A percentile compares a stretch with the other conserved stretches of the same genome.
Evolutionary conservation across 2,888 invertebrate genomes (phyloP).

Genomic region (Pachliopta kotzebuea): DNA sequence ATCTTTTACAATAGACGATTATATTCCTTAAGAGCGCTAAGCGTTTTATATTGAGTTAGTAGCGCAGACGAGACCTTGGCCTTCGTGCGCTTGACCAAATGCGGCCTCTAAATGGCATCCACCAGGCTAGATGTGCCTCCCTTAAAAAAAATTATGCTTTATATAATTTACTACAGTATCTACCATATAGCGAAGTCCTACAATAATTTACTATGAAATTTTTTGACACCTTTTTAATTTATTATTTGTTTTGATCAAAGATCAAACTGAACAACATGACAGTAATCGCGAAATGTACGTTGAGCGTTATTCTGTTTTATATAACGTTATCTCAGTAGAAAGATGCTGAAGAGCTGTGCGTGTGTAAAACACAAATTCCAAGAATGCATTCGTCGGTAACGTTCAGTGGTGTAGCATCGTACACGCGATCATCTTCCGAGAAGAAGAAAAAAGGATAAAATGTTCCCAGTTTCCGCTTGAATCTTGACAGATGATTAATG

Average conservation of each 20-base stretch:
- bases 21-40: slow-evolving; percentile 19
- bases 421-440: slow-evolving; percentile 52
- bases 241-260: too few species aligned
- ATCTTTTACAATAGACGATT: not conserved
- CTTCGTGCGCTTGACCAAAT: slow-evolving; percentile 70
- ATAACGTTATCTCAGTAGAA: slow-evolving; percentile 28
- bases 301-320: not conserved
- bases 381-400: slow-evolving; percentile 42
- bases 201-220: too few species aligned
- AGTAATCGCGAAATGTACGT: not conserved
- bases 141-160: not conserved
- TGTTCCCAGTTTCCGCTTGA: slow-evolving; percentile 20
- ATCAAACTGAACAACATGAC: not conserved
- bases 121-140: slow-evolving; percentile 57
- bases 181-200: too few species aligned
- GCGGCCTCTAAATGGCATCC: slow-evolving; percentile 57
- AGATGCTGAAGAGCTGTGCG: slow-evolving; percentile 28
- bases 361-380: slow-evolving; percentile 37
- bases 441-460: slow-evolving; percentile 35
- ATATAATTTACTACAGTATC: too few species aligned
- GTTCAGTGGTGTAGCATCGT: slow-evolving; percentile 35
- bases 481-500: slow-evolving; percentile 6
- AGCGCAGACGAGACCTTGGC: slow-evolving; percentile 66
- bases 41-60: slow-evolving; percentile 45
- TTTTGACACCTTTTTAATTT: too few species aligned